Conservation (phyloP, 2,113 vertebrate genomes). For the Rhinoptilus africanus region DNA sequence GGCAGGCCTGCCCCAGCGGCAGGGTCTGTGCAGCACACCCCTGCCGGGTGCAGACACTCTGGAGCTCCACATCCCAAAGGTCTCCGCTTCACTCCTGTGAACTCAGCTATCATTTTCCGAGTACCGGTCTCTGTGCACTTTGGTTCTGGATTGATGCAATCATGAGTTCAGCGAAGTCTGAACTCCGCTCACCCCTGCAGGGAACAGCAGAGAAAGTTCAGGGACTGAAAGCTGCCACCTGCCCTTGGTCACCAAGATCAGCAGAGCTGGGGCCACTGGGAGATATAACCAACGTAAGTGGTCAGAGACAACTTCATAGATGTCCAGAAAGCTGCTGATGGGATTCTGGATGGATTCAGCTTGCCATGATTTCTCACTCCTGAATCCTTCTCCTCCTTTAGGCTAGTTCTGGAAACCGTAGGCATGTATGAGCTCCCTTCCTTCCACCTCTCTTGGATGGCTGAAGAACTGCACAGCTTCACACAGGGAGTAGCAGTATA, state of each 20-base stretch:
- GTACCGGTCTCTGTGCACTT: neutral
- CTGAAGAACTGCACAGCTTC: neutral
- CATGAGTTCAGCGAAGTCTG: neutral
- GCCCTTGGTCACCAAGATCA: neutral
- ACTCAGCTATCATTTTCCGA: neutral
- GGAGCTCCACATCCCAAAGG: neutral
- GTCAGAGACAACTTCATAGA: neutral
- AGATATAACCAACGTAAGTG: neutral
- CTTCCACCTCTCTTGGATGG: neutral
- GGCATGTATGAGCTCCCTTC: neutral
- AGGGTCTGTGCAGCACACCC: neutral
- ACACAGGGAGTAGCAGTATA: neutral
- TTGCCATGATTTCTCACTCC: neutral
- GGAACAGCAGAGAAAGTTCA: neutral
- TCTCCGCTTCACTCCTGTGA: neutral
- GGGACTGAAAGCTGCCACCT: neutral
- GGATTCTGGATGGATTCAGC: neutral
- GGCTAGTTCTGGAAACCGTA: neutral
- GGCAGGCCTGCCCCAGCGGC: neutral
- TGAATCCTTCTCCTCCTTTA: neutral
- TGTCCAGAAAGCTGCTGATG: neutral
- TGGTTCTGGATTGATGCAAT: neutral
- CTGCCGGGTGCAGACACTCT: rapidly evolving
- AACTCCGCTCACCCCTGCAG: neutral
- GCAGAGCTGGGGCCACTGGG: neutral